Percentiles rank a stretch among this genome's conserved stretches.
Conservation (phyloP, 2,113 vertebrate genomes). For the Semicossyphus pulcher region DNA sequence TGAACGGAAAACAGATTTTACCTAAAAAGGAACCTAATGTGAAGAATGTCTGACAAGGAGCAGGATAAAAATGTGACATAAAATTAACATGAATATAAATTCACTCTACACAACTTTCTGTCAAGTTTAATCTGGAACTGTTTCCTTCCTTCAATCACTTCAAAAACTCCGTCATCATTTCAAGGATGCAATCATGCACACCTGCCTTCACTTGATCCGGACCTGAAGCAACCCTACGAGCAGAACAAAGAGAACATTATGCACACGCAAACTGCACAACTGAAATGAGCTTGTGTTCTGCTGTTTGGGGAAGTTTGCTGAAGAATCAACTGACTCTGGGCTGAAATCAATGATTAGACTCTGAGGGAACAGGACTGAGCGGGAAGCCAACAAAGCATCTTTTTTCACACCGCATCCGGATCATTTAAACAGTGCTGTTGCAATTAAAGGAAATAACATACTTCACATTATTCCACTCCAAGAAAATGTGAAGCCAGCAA, state of each 20-base stretch:
- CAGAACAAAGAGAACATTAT: neutral
- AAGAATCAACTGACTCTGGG: neutral
- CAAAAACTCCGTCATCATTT: neutral
- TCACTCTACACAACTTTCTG: neutral
- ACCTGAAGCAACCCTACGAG: neutral
- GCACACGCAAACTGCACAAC: neutral
- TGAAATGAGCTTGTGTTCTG: neutral
- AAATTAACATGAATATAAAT: neutral
- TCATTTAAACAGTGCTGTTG: no score
- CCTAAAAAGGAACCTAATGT: no score
- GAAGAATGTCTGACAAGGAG: no score
- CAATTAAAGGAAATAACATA: no score
- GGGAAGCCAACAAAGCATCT: neutral
- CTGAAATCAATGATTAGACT: neutral
- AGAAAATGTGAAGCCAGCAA: no score
- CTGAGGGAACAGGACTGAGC: neutral
- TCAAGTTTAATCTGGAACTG: neutral
- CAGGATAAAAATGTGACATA: no score
- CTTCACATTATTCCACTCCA: no score
- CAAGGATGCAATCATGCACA: conserved; percentile 11
- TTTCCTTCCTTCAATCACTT: neutral
- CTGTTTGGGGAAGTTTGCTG: neutral
- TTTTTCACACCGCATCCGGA: no score
- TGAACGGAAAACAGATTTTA: no score
- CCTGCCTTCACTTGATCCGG: conserved; percentile 14